Conservation (phyloP, 2,113 vertebrate species). For the Brevimyrus niger region DNA sequence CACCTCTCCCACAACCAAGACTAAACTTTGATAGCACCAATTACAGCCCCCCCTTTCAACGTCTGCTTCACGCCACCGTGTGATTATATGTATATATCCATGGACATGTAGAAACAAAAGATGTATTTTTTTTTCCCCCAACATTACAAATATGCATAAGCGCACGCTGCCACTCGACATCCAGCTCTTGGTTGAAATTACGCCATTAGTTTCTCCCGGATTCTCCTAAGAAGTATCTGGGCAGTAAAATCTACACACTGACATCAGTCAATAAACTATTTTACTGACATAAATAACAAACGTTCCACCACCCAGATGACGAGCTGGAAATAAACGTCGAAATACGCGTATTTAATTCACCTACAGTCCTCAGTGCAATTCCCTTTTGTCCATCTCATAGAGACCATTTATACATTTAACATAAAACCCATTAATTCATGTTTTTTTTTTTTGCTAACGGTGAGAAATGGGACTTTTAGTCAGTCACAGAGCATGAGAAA, state of each 20-base stretch:
- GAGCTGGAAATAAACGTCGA: not conserved
- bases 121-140: not conserved
- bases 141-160: not conserved
- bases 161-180: not conserved
- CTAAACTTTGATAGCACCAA: constrained; percentile 5
- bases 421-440: constrained; percentile 11
- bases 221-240: not conserved
- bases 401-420: constrained; percentile 18
- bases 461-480: not conserved
- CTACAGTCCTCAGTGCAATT: not conserved
- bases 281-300: not conserved
- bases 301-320: not conserved
- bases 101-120: not conserved
- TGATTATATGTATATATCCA: not conserved
- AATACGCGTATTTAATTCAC: not conserved
- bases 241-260: not conserved
- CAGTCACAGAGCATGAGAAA: not conserved
- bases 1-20: not conserved
- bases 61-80: not conserved
- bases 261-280: not conserved
- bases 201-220: not conserved
- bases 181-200: not conserved
- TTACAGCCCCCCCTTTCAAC: not conserved
- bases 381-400: constrained; percentile 12
- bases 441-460: not conserved